A percentile compares a stretch with the other conserved stretches of the same genome.
Evolutionary conservation across 2,888 invertebrate genomes (phyloP).

Genomic region (Melinopterus prodromus): DNA sequence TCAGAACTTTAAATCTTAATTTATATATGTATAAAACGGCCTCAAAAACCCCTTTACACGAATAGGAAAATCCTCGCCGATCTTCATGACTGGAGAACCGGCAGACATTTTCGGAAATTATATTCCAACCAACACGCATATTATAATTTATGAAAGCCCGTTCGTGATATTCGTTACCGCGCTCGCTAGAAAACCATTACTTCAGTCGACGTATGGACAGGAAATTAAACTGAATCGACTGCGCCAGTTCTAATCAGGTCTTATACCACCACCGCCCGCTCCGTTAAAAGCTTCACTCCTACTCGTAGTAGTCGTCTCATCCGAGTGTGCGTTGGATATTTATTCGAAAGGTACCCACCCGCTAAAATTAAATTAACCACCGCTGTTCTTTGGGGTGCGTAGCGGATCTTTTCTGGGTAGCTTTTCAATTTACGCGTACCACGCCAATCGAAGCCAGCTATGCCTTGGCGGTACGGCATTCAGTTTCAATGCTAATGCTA

Average conservation of each 20-base stretch:
- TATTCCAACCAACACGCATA: background rate
- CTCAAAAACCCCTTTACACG: too few relatives aligned
- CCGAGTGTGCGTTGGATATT: background rate
- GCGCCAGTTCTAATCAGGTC: background rate
- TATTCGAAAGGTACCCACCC: background rate
- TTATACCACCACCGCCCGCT: background rate
- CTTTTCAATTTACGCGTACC: background rate
- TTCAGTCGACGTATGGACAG: background rate
- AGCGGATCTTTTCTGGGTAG: background rate
- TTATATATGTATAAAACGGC: too few relatives aligned
- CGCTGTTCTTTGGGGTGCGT: background rate
- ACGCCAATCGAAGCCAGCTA: too few relatives aligned
- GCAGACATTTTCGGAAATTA: background rate
- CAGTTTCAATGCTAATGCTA: too few relatives aligned
- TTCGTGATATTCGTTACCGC: background rate
- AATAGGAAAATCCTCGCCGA: too few relatives aligned
- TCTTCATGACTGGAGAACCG: background rate
- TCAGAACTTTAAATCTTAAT: too few relatives aligned
- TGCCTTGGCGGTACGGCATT: too few relatives aligned
- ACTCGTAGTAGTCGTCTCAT: background rate
- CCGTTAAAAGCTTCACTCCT: background rate
- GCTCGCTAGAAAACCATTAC: background rate
- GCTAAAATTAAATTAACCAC: background rate
- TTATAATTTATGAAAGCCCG: background rate
- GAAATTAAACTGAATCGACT: constrained; percentile 4